Evolutionary conservation across 2,797 vertebrate genomes (phyloP).

Genomic region (Trachurus trachurus): DNA sequence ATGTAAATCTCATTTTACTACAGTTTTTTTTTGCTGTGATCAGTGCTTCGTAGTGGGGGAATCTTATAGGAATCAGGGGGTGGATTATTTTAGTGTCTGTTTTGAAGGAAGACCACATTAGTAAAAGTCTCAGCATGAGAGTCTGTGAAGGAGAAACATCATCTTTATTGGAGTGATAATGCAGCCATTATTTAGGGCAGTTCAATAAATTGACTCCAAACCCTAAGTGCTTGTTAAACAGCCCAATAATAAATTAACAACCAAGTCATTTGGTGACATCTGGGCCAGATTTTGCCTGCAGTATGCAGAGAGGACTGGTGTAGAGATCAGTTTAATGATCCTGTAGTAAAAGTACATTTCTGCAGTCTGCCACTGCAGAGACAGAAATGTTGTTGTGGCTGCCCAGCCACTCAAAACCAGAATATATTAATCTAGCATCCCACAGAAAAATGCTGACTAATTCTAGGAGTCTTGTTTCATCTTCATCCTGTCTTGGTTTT

Average conservation of each 20-base stretch:
- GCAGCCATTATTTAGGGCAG: not conserved
- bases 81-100: conserved; percentile 24
- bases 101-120: conserved; percentile 19
- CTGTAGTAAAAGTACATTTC: not conserved
- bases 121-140: conserved; percentile 16
- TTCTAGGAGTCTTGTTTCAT: too few relatives aligned
- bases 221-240: not conserved
- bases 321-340: conserved; percentile 11
- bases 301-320: not conserved
- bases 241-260: not conserved
- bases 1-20: conserved; percentile 26
- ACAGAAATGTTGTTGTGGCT: not conserved
- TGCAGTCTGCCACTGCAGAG: not conserved
- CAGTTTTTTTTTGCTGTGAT: conserved; percentile 47
- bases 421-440: too few relatives aligned
- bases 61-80: conserved; percentile 18
- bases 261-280: not conserved
- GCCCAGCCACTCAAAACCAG: too few relatives aligned
- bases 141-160: not conserved
- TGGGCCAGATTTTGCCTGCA: not conserved
- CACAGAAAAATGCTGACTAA: too few relatives aligned
- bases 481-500: too few relatives aligned
- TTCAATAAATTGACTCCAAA: conserved; percentile 3
- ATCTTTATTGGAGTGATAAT: not conserved
- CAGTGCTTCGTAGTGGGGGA: conserved; percentile 9